Evolutionary conservation across 2,113 vertebrate genomes (phyloP).

Genomic region (Phylloscopus trochiloides): DNA sequence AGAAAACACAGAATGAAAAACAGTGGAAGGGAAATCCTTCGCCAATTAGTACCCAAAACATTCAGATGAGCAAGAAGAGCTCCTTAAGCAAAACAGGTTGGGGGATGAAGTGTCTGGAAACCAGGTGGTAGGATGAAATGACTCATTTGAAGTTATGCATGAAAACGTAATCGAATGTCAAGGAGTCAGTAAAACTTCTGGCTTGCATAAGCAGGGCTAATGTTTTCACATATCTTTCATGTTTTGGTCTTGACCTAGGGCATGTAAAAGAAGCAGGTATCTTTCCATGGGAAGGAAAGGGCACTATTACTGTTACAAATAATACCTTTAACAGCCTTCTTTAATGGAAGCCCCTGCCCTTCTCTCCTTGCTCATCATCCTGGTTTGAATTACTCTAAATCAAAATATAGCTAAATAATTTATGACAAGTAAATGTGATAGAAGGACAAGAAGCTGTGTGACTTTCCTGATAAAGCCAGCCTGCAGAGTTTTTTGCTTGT

Average conservation of each 20-base stretch:
- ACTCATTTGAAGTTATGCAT: background rate
- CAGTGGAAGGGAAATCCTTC: slow-evolving; percentile 15
- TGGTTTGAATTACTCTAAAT: background rate
- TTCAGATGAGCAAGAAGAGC: slow-evolving; percentile 9
- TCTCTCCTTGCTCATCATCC: background rate
- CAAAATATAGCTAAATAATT: background rate
- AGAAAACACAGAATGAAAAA: slow-evolving; percentile 14
- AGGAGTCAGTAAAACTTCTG: background rate
- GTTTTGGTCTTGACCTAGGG: background rate
- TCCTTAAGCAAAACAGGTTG: background rate
- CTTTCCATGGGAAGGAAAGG: background rate
- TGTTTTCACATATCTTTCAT: background rate
- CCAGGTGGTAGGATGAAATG: slow-evolving; percentile 16
- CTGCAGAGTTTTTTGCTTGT: background rate
- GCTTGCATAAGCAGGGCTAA: background rate
- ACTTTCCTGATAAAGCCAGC: background rate
- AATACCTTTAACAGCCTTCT: background rate
- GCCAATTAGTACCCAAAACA: slow-evolving; percentile 20
- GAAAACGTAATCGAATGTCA: background rate
- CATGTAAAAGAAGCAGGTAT: background rate
- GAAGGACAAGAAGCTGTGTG: background rate
- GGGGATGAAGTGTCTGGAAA: slow-evolving; percentile 12
- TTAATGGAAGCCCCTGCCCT: background rate
- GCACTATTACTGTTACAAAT: background rate
- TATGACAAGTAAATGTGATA: background rate